A percentile compares a stretch with the other conserved stretches of the same genome.
These are phyloP conservation scores for Catharus ustulatus DNA, from an alignment of 2,797 vertebrate species.

Conservation along the genomic window DNA sequence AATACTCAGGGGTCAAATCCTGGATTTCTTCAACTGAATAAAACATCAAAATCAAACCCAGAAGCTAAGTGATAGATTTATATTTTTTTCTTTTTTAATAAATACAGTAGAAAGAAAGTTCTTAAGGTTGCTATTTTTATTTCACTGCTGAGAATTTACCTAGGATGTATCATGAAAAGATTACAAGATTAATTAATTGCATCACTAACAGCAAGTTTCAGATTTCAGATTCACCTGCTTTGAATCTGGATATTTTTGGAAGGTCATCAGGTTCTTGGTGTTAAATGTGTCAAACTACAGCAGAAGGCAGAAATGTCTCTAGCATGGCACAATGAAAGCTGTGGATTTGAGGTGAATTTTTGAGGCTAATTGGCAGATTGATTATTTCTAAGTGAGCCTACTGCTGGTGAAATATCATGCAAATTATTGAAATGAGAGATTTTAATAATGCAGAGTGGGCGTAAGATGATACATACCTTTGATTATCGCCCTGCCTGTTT, in stretches of 20 bases:
- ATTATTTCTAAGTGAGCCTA: background rate
- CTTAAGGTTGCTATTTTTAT: background rate
- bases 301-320: background rate
- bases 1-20: conserved; percentile 2
- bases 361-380: background rate
- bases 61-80: background rate
- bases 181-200: background rate
- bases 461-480: conserved; percentile 15
- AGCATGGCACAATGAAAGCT: background rate
- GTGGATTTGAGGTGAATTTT: background rate
- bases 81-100: background rate
- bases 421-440: background rate
- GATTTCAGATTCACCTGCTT: background rate
- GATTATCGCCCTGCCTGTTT: background rate
- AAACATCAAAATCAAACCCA: background rate
- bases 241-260: background rate
- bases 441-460: conserved; percentile 43
- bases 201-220: background rate
- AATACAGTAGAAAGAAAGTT: background rate
- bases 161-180: background rate
- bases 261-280: background rate
- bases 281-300: background rate
- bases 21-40: background rate
- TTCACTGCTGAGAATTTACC: background rate
- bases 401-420: background rate